phyloP scores from a whole-genome alignment of 2,888 invertebrate genomes.

The Leptarthrus brevirostris region DNA sequence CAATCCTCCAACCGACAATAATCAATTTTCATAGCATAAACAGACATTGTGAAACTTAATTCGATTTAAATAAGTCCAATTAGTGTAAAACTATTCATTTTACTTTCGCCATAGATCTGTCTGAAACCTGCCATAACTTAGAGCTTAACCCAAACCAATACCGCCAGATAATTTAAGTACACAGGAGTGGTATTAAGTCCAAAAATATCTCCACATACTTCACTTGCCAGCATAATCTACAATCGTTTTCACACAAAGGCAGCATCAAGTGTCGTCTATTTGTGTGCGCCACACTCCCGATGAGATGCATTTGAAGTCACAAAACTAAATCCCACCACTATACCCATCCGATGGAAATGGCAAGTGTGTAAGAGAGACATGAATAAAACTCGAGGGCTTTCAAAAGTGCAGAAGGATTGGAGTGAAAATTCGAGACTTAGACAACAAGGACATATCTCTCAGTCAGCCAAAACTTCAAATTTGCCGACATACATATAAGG shows the following conservation, averaged over 20 bases:
- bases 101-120: background rate
- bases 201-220: background rate
- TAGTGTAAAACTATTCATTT: background rate
- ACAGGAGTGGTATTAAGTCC: background rate
- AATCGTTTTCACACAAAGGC: conserved; percentile 28
- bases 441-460: conserved; percentile 1
- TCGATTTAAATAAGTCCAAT: too few relatives aligned
- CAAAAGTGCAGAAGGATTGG: conserved; percentile 16
- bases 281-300: conserved; percentile 8
- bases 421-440: background rate
- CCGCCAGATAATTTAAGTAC: conserved; percentile 2
- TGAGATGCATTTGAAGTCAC: conserved; percentile 30
- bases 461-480: conserved; percentile 22
- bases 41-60: too few relatives aligned
- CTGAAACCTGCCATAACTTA: background rate
- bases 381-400: background rate
- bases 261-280: conserved; percentile 24
- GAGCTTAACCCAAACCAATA: background rate
- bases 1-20: too few relatives aligned
- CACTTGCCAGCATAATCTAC: conserved; percentile 7
- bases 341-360: background rate
- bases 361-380: background rate
- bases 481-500: background rate
- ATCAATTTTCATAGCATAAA: too few relatives aligned
- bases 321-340: background rate